phyloP scores from a whole-genome alignment of 2,888 invertebrate species.

The Deladenus siricidicola region DNA sequence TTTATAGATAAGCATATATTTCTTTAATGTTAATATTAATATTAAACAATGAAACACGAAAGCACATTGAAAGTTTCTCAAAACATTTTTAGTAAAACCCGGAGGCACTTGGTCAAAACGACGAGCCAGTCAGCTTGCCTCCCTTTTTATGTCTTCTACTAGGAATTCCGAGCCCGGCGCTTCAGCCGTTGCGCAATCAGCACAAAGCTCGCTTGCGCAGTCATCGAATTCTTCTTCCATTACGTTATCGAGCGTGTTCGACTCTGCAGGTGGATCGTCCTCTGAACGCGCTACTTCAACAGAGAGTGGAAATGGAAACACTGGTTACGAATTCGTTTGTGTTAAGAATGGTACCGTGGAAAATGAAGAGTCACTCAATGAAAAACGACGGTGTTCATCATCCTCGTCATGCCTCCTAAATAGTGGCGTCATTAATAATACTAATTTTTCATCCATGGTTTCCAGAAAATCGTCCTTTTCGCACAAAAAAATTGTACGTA shows the following conservation, averaged over 20 bases:
- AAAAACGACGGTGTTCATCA: neutral
- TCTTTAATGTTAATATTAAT: neutral
- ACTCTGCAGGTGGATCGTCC: no score
- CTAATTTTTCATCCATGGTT: neutral
- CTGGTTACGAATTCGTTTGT: no score
- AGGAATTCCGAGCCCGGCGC: neutral
- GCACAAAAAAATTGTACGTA: slow-evolving; percentile 5
- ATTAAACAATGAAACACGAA: neutral
- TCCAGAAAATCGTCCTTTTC: slow-evolving; percentile 10
- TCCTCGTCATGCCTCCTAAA: neutral
- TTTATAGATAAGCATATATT: no score
- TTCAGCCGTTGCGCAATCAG: neutral
- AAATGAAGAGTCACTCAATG: no score
- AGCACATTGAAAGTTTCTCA: no score
- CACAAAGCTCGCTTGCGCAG: neutral
- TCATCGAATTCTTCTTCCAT: neutral
- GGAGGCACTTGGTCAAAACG: slow-evolving; percentile 3
- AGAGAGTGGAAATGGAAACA: no score
- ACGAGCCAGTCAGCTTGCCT: slow-evolving; percentile 5
- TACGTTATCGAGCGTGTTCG: neutral
- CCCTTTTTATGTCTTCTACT: neutral
- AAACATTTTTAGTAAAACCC: slow-evolving; percentile 2
- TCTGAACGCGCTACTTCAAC: neutral
- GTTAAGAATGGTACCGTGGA: no score
- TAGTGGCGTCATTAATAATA: neutral